Percentiles rank a stretch among this genome's conserved stretches.
Conservation (phyloP, 2,797 vertebrate species). For the Cephalopachus bancanus region DNA sequence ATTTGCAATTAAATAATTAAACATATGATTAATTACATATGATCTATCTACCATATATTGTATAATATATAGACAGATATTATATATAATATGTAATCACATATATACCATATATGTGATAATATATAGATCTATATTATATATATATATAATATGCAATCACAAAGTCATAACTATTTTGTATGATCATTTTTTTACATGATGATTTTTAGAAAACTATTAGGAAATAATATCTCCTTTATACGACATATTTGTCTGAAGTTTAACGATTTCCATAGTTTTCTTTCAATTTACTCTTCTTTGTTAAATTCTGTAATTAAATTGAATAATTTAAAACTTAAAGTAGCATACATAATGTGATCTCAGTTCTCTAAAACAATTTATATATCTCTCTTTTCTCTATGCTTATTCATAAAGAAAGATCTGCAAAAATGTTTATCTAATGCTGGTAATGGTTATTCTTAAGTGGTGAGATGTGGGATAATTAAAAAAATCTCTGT, state of each 20-base stretch:
- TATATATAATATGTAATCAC: background rate
- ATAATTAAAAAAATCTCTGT: background rate
- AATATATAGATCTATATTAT: too few species aligned
- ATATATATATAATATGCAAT: too few species aligned
- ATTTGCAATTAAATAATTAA: conserved; percentile 30
- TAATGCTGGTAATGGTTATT: background rate
- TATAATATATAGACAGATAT: background rate
- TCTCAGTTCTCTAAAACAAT: background rate
- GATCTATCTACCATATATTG: background rate
- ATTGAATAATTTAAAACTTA: background rate
- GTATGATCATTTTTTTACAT: too few species aligned
- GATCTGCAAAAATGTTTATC: background rate
- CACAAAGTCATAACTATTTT: too few species aligned
- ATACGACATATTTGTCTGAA: conserved; percentile 14
- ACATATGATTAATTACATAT: conserved; percentile 5
- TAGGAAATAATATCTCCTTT: background rate
- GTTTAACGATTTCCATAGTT: background rate
- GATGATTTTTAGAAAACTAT: background rate
- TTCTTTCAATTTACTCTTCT: conserved; percentile 3
- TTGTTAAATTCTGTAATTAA: conserved; percentile 28
- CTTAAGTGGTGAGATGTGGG: background rate
- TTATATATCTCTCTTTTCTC: background rate
- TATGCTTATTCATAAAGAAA: background rate
- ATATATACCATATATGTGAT: background rate
- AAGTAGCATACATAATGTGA: background rate